Percentiles rank a stretch among this genome's conserved stretches.
These are phyloP conservation scores for Odontocolon sp. DNA, from an alignment of 2,888 invertebrate genomes.

Conservation along the genomic window DNA sequence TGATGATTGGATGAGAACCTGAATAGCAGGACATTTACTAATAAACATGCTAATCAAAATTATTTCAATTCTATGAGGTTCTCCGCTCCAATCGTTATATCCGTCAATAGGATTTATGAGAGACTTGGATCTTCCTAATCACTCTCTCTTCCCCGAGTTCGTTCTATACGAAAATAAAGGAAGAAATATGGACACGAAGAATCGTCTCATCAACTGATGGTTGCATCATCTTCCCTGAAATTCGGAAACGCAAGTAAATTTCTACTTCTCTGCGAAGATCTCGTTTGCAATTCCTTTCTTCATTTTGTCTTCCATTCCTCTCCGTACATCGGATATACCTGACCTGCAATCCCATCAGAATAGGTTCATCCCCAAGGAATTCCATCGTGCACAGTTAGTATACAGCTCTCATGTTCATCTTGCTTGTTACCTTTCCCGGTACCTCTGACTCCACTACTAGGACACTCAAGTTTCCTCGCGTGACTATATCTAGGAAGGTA, in stretches of 20 bases:
- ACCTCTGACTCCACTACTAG: slow-evolving; percentile 11
- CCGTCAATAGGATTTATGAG: not conserved
- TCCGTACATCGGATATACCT: slow-evolving; percentile 16
- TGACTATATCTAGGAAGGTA: slow-evolving; percentile 47
- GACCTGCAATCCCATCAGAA: slow-evolving; percentile 49
- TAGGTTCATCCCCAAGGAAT: slow-evolving; percentile 51
- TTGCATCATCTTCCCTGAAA: not conserved
- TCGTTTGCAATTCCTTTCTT: slow-evolving; percentile 6
- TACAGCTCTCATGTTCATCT: slow-evolving; percentile 43
- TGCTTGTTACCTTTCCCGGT: not conserved
- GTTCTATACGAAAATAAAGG: not conserved
- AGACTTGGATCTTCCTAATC: not conserved
- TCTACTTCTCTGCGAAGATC: not conserved
- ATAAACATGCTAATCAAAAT: too few relatives aligned
- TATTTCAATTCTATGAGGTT: too few relatives aligned
- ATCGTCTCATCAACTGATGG: slow-evolving; percentile 16
- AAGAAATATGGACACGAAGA: not conserved
- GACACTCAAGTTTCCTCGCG: slow-evolving; percentile 44
- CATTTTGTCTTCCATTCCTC: slow-evolving; percentile 5
- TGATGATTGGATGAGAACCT: too few relatives aligned
- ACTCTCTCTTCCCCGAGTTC: not conserved
- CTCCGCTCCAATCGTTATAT: not conserved
- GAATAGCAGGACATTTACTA: too few relatives aligned
- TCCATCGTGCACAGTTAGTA: slow-evolving; percentile 40
- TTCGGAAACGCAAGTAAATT: not conserved